phyloP scores from a whole-genome alignment of 64 coral and sea anemone species.

The Montipora capricornis region DNA sequence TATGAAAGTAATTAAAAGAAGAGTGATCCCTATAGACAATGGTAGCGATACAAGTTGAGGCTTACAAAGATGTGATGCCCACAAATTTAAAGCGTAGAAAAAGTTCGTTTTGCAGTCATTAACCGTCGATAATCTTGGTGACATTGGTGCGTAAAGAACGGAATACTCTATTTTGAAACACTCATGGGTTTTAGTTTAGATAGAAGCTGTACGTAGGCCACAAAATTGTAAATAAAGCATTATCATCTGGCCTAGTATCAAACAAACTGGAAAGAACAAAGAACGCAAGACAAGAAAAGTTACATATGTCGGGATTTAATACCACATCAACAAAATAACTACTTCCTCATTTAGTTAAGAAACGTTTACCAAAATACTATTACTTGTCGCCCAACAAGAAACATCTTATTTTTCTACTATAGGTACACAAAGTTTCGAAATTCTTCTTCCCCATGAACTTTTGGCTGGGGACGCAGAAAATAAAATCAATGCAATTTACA shows the following conservation, averaged over 20 bases:
- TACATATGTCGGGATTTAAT: neutral
- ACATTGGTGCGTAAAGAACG: too few species aligned
- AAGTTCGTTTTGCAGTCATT: too few species aligned
- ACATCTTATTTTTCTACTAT: neutral
- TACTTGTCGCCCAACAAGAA: neutral
- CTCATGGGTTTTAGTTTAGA: too few species aligned
- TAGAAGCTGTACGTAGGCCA: neutral
- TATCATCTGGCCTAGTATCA: neutral
- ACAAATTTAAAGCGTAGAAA: neutral
- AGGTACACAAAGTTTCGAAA: neutral
- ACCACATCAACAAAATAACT: neutral
- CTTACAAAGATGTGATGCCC: neutral
- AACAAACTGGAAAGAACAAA: neutral
- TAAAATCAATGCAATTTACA: neutral
- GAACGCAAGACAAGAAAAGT: neutral
- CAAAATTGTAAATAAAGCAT: too few species aligned
- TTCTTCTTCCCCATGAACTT: neutral
- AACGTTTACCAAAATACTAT: neutral
- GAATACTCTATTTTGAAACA: too few species aligned
- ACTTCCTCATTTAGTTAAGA: neutral
- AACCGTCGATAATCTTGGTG: too few species aligned
- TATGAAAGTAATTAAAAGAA: neutral
- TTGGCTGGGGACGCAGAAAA: neutral
- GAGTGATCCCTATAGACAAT: neutral
- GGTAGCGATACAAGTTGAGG: neutral